Evolutionary conservation across 2,888 invertebrate species (phyloP).

Genomic region (Drosophila yooni): DNA sequence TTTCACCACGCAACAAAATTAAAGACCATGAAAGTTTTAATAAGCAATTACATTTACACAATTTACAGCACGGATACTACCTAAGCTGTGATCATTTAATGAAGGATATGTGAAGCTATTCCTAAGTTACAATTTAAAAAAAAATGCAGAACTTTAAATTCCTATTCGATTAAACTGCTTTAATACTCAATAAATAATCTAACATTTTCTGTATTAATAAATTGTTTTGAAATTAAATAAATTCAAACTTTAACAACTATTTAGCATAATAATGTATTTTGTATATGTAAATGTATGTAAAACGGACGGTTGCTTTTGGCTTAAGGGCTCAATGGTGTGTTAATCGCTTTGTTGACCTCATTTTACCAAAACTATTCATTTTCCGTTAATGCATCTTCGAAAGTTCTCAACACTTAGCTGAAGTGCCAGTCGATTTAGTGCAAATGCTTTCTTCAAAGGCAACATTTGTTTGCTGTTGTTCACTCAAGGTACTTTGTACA

Average conservation of each 20-base stretch:
- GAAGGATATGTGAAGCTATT: background rate
- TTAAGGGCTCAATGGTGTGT: background rate
- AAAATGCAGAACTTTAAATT: background rate
- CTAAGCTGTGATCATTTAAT: background rate
- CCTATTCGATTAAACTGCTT: background rate
- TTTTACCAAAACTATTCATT: background rate
- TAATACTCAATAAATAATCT: background rate
- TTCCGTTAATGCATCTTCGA: background rate
- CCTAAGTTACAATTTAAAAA: background rate
- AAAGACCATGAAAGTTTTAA: background rate
- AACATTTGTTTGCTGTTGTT: conserved; percentile 40
- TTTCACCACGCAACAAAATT: background rate
- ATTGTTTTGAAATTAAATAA: background rate
- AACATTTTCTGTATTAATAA: background rate
- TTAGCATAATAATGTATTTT: background rate
- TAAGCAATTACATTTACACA: background rate
- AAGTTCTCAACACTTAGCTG: background rate
- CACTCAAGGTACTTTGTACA: conserved; percentile 22
- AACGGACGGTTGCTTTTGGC: background rate
- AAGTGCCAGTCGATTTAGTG: conserved; percentile 1
- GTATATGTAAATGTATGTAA: background rate
- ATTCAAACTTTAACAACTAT: too few relatives aligned
- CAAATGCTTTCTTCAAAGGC: conserved; percentile 24
- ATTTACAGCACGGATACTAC: background rate
- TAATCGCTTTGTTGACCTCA: background rate